Percentiles rank a stretch among this genome's conserved stretches.
These are phyloP conservation scores for Chloromyia formosa DNA, from an alignment of 2,888 invertebrate species.

Conservation along the genomic window DNA sequence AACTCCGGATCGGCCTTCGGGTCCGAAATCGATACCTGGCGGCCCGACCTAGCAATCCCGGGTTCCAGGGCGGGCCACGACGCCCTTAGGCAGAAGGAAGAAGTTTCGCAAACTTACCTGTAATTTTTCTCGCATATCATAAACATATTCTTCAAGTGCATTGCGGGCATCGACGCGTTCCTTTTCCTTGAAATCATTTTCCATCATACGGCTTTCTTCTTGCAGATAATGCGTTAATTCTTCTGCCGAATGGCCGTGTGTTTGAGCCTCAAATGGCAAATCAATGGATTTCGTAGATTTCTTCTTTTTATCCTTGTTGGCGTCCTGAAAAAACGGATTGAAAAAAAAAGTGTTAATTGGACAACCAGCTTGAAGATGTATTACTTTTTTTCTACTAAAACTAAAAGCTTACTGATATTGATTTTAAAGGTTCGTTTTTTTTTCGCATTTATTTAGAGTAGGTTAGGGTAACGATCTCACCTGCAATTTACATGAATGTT, in stretches of 20 bases:
- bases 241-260: constrained; percentile 75
- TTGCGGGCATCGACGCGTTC: constrained; percentile 96
- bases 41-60: too few species aligned
- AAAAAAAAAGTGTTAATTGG: neutral
- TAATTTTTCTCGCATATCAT: constrained; percentile 92
- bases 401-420: too few species aligned
- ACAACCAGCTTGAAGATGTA: too few species aligned
- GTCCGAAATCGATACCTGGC: too few species aligned
- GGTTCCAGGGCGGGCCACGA: too few species aligned
- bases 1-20: too few species aligned
- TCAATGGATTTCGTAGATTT: constrained; percentile 82
- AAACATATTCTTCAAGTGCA: constrained; percentile 97
- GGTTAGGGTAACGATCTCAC: too few species aligned
- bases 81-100: too few species aligned
- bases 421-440: too few species aligned
- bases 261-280: constrained; percentile 80
- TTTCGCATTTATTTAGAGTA: too few species aligned
- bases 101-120: constrained; percentile 63
- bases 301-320: constrained; percentile 79
- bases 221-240: constrained; percentile 81
- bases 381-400: too few species aligned
- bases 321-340: constrained; percentile 56
- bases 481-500: too few species aligned
- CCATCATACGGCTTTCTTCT: constrained; percentile 84
- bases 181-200: constrained; percentile 90